Conservation (phyloP, 2,113 vertebrate genomes). For the Cacatua alba region DNA sequence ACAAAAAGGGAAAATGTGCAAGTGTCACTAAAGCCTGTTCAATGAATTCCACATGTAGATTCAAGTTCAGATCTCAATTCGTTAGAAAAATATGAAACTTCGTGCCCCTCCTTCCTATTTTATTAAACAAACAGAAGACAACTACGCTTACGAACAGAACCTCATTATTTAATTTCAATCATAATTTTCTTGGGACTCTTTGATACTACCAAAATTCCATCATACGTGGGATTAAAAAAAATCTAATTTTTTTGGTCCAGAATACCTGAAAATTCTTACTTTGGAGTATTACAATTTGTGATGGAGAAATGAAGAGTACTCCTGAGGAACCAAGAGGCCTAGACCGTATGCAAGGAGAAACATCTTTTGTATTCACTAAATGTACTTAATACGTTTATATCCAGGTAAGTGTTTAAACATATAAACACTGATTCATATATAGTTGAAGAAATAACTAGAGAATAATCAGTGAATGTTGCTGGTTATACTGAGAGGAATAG, state of each 20-base stretch:
- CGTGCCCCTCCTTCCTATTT: background rate
- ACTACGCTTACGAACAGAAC: background rate
- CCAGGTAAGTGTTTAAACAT: background rate
- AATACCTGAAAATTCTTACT: background rate
- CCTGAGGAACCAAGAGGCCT: fast-evolving
- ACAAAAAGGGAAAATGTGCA: conserved; percentile 66
- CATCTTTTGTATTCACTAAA: background rate
- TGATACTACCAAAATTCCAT: background rate
- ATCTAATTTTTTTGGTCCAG: background rate
- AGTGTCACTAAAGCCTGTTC: conserved; percentile 41
- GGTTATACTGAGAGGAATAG: background rate
- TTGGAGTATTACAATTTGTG: background rate
- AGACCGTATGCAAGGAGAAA: background rate
- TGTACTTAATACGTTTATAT: background rate
- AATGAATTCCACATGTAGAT: conserved; percentile 70
- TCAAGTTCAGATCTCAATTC: conserved; percentile 6
- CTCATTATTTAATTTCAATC: background rate
- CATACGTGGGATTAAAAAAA: fast-evolving
- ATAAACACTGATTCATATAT: background rate
- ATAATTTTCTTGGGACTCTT: background rate
- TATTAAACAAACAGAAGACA: background rate
- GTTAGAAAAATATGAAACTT: background rate
- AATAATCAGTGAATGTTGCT: background rate
- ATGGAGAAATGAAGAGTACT: background rate
- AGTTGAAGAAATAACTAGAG: background rate